Percentiles rank a stretch among this genome's conserved stretches.
Evolutionary conservation across 2,888 invertebrate genomes (phyloP).

Genomic region (Rhopalosiphum nymphaeae): DNA sequence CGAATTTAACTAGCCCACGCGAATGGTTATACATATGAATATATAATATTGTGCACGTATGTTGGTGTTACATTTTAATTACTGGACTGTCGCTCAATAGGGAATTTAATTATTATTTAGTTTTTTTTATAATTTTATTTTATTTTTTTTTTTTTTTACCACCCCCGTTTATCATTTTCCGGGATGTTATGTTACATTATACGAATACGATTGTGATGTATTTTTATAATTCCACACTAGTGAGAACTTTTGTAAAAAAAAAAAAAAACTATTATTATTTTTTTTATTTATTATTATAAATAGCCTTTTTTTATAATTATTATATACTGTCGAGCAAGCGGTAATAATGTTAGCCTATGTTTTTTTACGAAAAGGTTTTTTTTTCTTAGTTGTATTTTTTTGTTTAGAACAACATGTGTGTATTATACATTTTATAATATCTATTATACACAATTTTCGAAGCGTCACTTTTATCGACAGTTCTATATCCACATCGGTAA

Average conservation of each 20-base stretch:
- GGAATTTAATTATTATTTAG: conserved; percentile 51
- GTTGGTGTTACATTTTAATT: conserved; percentile 8
- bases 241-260: conserved; percentile 4
- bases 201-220: conserved; percentile 4
- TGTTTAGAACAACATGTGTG: background rate
- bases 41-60: background rate
- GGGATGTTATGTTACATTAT: background rate
- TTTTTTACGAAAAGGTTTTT: background rate
- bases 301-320: background rate
- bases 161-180: conserved; percentile 30
- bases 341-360: conserved; percentile 11
- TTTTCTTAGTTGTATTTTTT: background rate
- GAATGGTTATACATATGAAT: background rate
- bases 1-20: background rate
- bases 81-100: conserved; percentile 36
- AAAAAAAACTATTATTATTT: conserved; percentile 13
- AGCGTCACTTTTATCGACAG: background rate
- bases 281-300: conserved; percentile 14
- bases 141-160: background rate
- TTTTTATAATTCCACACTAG: background rate
- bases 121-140: background rate
- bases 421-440: background rate
- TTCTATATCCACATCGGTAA: background rate
- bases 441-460: background rate
- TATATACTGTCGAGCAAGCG: background rate